Percentiles rank a stretch among this genome's conserved stretches.
phyloP scores from a whole-genome alignment of 2,888 invertebrate genomes.

The Kryphioiulus occultus region DNA sequence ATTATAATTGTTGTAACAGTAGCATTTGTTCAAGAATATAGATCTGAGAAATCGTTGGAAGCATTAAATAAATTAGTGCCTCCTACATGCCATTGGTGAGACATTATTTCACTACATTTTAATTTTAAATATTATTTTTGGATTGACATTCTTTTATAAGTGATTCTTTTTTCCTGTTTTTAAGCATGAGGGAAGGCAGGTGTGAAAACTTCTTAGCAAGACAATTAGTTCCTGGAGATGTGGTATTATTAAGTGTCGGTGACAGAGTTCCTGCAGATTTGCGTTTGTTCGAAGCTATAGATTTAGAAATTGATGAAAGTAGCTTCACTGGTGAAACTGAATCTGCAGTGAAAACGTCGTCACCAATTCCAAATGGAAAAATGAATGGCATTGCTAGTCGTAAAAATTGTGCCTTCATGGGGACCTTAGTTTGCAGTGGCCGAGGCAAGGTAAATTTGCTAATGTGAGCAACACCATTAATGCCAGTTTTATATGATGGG shows the following conservation, averaged over 20 bases:
- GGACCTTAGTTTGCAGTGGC: constrained; percentile 94
- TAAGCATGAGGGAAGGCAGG: constrained; percentile 83
- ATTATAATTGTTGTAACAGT: constrained; percentile 96
- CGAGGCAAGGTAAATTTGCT: constrained; percentile 79
- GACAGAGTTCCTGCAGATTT: constrained; percentile 97
- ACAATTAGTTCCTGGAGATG: constrained; percentile 96
- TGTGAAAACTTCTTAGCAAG: constrained; percentile 87
- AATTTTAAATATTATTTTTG: neutral
- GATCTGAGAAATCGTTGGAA: constrained; percentile 97
- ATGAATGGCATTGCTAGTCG: constrained; percentile 63
- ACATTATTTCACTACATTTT: neutral
- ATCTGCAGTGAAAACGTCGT: constrained; percentile 80
- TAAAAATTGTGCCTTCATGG: constrained; percentile 94
- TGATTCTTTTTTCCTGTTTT: constrained; percentile 55
- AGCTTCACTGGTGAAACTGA: constrained; percentile 99
- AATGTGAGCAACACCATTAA: neutral
- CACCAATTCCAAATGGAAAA: constrained; percentile 73
- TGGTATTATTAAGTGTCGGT: constrained; percentile 90
- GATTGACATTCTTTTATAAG: neutral
- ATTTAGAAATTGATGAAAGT: constrained; percentile 95
- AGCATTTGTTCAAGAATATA: constrained; percentile 98
- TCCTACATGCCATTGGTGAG: constrained; percentile 89
- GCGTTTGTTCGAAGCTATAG: constrained; percentile 89
- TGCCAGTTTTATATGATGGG: neutral
- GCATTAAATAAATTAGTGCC: constrained; percentile 97